Evolutionary conservation across 2,797 vertebrate genomes (phyloP), one percentile per base, ranked within the genome.

Genomic region (Pteronotus mesoamericanus): DNA sequence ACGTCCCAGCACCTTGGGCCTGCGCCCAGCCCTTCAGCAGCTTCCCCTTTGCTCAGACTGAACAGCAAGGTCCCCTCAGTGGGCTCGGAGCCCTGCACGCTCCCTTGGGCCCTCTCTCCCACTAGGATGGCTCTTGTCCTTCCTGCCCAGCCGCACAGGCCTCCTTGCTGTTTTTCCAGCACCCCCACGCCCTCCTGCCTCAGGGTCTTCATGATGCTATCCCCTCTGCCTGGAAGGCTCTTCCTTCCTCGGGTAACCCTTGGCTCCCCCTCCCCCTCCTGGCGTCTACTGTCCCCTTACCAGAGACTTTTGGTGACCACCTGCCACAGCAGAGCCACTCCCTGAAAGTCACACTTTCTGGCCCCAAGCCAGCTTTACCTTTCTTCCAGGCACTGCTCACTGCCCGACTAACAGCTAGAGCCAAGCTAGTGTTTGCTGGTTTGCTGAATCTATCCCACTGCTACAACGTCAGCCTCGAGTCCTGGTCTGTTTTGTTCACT

Each of bases 161-260:
- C 51, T 19, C 64, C 37, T 37, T 8, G 42, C 42, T 51, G 39
- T 9, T 42, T 79, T 92, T 71, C 57, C 11, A 39, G 39, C 10
- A 89, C 21, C n/a, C 14, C 51, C 4, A 1, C 14, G 3, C 48
- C 59, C 48, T 44, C 69, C 75, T 57, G 59, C 55, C 39, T 19
- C 3, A 1, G 2, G 14, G 66, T 39, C 48, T 83, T 21, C 26
- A 53, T 0, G 0, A 6, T 6, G 9, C 42, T 8, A 2, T 12
- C 14, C 66, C 42, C 44, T 77, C 71, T 14, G 32, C 77, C 72
- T 44, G 1, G n/a, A 87, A 51, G 15, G 74, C 51, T 93, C 79
- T 46, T 93, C 59, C 71, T n/a, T n/a, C n/a, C n/a, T n/a, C 72
- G 26, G 37, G 32, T 6, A n/a, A 5, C 22, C 46, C 0, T 0